A percentile compares a stretch with the other conserved stretches of the same genome.
phyloP scores from a whole-genome alignment of 2,797 vertebrate species.

The Pseudochromis fuscus region DNA sequence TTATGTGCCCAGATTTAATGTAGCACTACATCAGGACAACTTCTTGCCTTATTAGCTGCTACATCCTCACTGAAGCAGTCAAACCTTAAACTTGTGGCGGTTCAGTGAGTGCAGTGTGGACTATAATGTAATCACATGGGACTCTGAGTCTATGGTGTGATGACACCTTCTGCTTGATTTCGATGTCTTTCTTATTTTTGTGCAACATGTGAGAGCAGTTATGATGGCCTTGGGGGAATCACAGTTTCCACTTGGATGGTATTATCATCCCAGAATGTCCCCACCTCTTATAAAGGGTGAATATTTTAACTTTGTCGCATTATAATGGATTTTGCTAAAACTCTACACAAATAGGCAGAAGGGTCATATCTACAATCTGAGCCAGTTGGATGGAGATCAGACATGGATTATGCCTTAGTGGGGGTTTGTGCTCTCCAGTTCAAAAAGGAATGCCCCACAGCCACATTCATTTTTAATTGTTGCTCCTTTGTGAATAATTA shows the following conservation, averaged over 20 bases:
- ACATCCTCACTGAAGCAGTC: conserved; percentile 83
- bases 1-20: conserved; percentile 20
- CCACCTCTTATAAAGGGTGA: no score
- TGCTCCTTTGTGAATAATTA: not conserved
- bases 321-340: no score
- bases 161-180: not conserved
- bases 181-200: not conserved
- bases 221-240: not conserved
- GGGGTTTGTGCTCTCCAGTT: no score
- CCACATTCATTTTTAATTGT: not conserved
- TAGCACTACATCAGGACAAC: conserved; percentile 12
- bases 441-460: not conserved
- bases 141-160: not conserved
- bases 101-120: conserved; percentile 36
- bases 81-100: conserved; percentile 48
- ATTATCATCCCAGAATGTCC: no score
- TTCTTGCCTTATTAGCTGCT: not conserved
- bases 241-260: not conserved
- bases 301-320: no score
- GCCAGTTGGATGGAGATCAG: no score
- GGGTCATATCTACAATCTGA: no score
- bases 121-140: conserved; percentile 35
- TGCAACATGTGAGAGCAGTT: not conserved
- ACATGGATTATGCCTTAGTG: no score
- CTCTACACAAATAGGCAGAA: no score